Conservation (phyloP, 1,140 invertebrate species). For the Cyclargus thomasi region DNA sequence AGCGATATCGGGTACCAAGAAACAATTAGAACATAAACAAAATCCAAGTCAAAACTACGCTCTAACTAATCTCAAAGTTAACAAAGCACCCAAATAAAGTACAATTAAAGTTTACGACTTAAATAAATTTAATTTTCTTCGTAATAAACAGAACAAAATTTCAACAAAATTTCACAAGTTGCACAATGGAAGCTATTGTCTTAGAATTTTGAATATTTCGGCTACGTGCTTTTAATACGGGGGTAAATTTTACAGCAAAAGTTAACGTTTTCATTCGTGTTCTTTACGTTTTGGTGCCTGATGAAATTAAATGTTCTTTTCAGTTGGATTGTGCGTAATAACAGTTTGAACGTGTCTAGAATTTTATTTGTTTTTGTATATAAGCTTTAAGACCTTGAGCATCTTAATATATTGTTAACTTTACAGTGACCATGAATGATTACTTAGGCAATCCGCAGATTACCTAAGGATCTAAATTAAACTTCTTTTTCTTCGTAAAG, state of each 20-base stretch:
- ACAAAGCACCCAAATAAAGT: neutral
- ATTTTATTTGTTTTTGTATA: neutral
- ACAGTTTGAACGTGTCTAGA: neutral
- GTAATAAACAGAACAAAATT: conserved; percentile 6
- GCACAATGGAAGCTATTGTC: conserved; percentile 5
- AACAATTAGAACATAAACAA: too few relatives aligned
- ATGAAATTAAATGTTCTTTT: neutral
- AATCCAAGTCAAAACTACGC: neutral
- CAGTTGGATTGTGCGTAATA: neutral
- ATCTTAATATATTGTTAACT: too few relatives aligned
- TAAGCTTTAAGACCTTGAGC: too few relatives aligned
- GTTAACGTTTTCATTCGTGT: conserved; percentile 10
- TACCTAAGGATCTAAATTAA: too few relatives aligned
- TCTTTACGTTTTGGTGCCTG: neutral
- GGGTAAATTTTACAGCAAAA: conserved; percentile 6
- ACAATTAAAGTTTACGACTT: neutral
- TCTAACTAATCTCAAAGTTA: neutral
- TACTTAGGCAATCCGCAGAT: too few relatives aligned
- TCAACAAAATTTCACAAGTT: neutral
- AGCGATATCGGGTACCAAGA: too few relatives aligned
- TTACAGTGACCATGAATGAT: too few relatives aligned
- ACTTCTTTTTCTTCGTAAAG: too few relatives aligned
- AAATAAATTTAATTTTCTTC: conserved; percentile 7
- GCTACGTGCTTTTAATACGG: conserved; percentile 6
- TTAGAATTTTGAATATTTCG: conserved; percentile 13